Evolutionary conservation across 2,888 invertebrate genomes (phyloP), one percentile per base, ranked within the genome.

Genomic region (Lithophane socia): DNA sequence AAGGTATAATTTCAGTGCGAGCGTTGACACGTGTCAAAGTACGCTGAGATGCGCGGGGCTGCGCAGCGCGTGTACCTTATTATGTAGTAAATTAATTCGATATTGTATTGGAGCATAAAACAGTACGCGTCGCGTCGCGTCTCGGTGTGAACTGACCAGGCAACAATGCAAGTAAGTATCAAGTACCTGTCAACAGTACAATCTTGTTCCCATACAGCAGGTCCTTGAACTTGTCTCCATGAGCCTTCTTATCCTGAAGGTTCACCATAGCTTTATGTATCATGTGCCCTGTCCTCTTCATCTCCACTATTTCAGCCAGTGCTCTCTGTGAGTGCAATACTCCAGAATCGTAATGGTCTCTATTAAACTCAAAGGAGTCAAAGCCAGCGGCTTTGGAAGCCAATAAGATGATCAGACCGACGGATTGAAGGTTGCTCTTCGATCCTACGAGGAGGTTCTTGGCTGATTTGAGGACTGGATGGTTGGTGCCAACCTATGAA

Each of bases 281-380:
- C 89, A 96, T 90, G 83, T 96, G 96, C 0, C 96, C 96, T 0
- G 95, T 96, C 24, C 96, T 89, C 86, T 96, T 96, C 96, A 96
- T 96, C 90, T 96, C 96, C 61, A 96, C 96, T 2, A 97, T 96
- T 87, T 96, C 97, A 0, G 96, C 96, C 70, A 97, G 86, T 1
- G 95, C 97, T 84, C 97, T 92, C 90, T 97, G 97, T 18, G 96
- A 91, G 90, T 97, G 95, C 74, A 97, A 88, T 0, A 96, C 93
- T 5, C 94, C 95, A 0, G 94, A 95, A 47, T 94, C 93, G 52
- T 94, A 93, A 2, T 92, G 93, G n/a, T 95, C 94, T 21, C 88
- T 85, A 3, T 88, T 91, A 92, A 89, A 5, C 75, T 54, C 58
- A 0, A 47, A 47, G 0, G 89, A 52, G 63, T 92, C 90, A 86